Percentiles rank a stretch among this genome's conserved stretches.
phyloP scores from a whole-genome alignment of 2,888 invertebrate species.

The Drosophila barbarae region DNA sequence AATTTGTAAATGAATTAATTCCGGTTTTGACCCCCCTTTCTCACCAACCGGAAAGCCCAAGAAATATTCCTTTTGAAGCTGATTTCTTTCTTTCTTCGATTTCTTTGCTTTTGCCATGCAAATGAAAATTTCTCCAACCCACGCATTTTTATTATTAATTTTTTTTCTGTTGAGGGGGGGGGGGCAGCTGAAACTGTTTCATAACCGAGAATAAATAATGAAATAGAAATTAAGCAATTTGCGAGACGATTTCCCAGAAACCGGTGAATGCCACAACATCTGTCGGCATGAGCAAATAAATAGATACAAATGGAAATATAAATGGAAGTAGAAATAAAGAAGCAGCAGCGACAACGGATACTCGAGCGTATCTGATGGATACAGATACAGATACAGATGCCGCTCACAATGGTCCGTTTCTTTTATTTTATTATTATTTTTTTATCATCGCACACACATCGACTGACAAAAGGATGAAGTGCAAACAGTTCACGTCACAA shows the following conservation, averaged over 20 bases:
- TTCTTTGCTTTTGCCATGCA: constrained; percentile 44
- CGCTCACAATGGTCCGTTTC: constrained; percentile 14
- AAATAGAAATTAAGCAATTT: constrained; percentile 46
- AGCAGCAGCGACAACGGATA: constrained; percentile 42
- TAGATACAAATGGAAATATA: constrained; percentile 4
- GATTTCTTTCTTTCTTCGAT: neutral
- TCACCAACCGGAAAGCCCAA: constrained; percentile 3
- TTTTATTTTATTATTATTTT: constrained; percentile 3
- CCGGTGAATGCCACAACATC: constrained; percentile 51
- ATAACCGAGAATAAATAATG: constrained; percentile 4
- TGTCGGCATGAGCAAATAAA: constrained; percentile 51
- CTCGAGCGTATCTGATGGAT: constrained; percentile 43
- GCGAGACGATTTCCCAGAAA: constrained; percentile 53
- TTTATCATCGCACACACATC: constrained; percentile 51
- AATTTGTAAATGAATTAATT: constrained; percentile 65
- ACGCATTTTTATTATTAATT: neutral
- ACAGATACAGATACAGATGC: constrained; percentile 28
- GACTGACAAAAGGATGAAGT: constrained; percentile 64
- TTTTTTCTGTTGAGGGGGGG: constrained; percentile 41
- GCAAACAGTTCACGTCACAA: constrained; percentile 64
- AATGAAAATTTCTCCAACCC: constrained; percentile 37
- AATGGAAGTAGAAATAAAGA: constrained; percentile 29
- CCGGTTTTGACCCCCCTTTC: constrained; percentile 13
- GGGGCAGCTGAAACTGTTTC: constrained; percentile 39
- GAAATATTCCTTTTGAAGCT: constrained; percentile 26